A percentile compares a stretch with the other conserved stretches of the same genome.
phyloP scores from a whole-genome alignment of 2,113 vertebrate species.

The Platysteira castanea region DNA sequence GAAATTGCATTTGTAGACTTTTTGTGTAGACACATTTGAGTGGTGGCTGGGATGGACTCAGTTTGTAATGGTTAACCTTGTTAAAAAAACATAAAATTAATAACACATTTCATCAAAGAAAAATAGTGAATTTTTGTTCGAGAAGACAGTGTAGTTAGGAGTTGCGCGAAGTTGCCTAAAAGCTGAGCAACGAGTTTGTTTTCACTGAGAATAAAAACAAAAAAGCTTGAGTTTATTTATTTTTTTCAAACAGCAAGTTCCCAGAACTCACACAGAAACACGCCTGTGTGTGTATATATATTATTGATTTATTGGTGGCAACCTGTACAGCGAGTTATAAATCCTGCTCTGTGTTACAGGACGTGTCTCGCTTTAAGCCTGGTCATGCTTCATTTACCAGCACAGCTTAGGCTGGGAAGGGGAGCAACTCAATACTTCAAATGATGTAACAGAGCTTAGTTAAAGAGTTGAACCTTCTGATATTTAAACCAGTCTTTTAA shows the following conservation, averaged over 20 bases:
- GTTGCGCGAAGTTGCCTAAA: not conserved
- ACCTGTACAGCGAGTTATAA: not conserved
- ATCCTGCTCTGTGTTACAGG: not conserved
- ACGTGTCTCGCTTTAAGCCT: not conserved
- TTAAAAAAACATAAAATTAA: not conserved
- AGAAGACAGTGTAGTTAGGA: not conserved
- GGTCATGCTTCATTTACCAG: slow-evolving; percentile 8
- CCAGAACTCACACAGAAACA: not conserved
- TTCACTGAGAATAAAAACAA: not conserved
- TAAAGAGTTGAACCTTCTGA: not conserved
- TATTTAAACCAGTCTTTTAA: not conserved
- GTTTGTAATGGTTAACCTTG: not conserved
- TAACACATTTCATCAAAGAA: not conserved
- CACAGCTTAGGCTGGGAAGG: not conserved
- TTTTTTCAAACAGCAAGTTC: not conserved
- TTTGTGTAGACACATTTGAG: not conserved
- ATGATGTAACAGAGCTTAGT: not conserved
- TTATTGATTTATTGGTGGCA: slow-evolving; percentile 43
- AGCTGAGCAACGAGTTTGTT: not conserved
- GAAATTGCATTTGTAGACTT: not conserved
- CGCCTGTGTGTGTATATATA: not conserved
- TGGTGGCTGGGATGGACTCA: not conserved
- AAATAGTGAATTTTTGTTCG: not conserved
- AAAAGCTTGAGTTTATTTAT: not conserved
- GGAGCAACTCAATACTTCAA: slow-evolving; percentile 2